These are phyloP conservation scores for Pterois miles DNA, from an alignment of 2,797 vertebrate genomes.

Conservation along the genomic window DNA sequence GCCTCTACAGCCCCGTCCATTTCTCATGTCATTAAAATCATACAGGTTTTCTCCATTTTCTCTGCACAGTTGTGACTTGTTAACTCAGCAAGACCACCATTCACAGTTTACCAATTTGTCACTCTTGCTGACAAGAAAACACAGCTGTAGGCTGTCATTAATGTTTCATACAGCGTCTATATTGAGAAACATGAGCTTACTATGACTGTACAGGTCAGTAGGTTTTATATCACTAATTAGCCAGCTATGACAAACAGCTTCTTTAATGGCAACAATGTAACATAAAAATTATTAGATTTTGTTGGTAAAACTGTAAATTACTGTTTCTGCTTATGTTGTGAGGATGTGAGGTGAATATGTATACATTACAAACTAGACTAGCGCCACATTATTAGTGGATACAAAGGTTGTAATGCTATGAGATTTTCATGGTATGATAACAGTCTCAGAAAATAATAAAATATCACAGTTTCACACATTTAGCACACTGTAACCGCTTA, in stretches of 20 bases:
- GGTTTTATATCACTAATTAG: not conserved
- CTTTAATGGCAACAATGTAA: not conserved
- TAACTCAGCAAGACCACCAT: not conserved
- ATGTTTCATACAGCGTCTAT: not conserved
- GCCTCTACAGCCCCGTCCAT: not conserved
- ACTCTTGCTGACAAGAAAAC: not conserved
- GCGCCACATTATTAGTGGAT: too few relatives aligned
- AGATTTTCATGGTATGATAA: too few relatives aligned
- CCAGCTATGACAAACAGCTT: not conserved
- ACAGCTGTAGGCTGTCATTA: conserved; percentile 3
- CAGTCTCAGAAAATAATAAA: too few relatives aligned
- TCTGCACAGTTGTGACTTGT: not conserved
- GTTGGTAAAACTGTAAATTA: not conserved
- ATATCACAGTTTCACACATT: too few relatives aligned
- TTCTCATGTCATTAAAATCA: conserved; percentile 13
- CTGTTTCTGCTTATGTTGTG: not conserved
- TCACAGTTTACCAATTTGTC: conserved; percentile 14
- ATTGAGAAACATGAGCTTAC: not conserved
- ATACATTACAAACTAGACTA: too few relatives aligned
- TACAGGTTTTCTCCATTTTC: not conserved
- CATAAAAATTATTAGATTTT: not conserved
- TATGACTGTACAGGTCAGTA: not conserved
- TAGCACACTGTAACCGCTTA: too few relatives aligned
- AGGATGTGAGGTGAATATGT: too few relatives aligned
- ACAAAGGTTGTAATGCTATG: too few relatives aligned